Conservation (phyloP, 2,797 vertebrate species). For the Holocentrus rufus region DNA sequence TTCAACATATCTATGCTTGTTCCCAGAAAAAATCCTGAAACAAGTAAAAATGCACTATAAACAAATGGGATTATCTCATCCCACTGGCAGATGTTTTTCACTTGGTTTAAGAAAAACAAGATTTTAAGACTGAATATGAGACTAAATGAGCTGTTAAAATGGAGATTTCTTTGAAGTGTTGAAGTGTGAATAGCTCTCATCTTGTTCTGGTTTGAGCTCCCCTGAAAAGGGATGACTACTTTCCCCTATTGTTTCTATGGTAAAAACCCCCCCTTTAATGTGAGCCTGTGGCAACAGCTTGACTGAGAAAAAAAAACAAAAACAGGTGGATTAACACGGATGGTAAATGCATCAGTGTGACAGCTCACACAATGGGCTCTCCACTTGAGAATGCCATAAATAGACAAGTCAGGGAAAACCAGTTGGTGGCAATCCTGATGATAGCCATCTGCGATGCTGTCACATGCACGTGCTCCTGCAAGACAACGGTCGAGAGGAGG, state of each 20-base stretch:
- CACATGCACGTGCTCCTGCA: background rate
- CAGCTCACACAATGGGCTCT: slow-evolving; percentile 9
- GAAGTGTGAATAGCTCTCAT: too few relatives aligned
- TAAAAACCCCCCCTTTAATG: slow-evolving; percentile 17
- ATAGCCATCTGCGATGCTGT: slow-evolving; percentile 12
- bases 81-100: too few relatives aligned
- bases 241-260: background rate
- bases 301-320: background rate
- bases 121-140: too few relatives aligned
- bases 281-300: background rate
- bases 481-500: slow-evolving; percentile 1
- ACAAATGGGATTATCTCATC: too few relatives aligned
- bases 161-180: too few relatives aligned
- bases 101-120: too few relatives aligned
- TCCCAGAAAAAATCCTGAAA: too few relatives aligned
- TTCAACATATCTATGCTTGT: too few relatives aligned
- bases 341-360: background rate
- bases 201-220: too few relatives aligned
- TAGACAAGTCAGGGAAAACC: slow-evolving; percentile 10
- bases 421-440: slow-evolving; percentile 1
- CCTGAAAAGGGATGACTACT: too few relatives aligned
- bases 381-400: background rate
- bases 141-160: too few relatives aligned
- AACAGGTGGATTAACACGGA: slow-evolving; percentile 5
- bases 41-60: too few relatives aligned